Base-by-base conservation (phyloP, 2,113 vertebrate species). In the Pogonocichla stellata region DNA sequence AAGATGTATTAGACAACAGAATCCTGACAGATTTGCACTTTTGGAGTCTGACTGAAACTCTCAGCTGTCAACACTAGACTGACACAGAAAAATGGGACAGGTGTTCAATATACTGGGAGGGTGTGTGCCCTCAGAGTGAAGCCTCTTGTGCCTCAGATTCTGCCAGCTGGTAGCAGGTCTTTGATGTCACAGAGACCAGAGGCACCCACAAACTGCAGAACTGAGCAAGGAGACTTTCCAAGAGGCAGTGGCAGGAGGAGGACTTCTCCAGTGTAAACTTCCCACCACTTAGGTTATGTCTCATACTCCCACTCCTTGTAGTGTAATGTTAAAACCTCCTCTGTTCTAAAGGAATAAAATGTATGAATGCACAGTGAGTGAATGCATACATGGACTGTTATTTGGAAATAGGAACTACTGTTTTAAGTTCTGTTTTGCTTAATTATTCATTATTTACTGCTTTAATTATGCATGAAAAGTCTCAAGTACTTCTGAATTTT, bases 391-490 rank as follows among this genome's bases (percentile, higher is more conserved):
- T 15, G 26, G 33, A 47, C 56, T 70, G 19, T 6, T 72, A 65
- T n/a, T 83, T 94, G 45, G 29, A 88, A 90, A 92, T 8, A 77
- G 31, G 14, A 93, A 54, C 71, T 47, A 77, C 10, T 78, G 40
- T 54, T 62, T 82, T 88, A 93, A 82, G 14, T 65, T 80, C 64
- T 77, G 56, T 70, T 94, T 90, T 80, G 19, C 40, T 95, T 91
- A 95, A 92, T 92, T 80, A 96, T 96, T 91, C 56, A 96, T 95
- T 56, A 90, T 92, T 86, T 92, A 78, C 54, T 40, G 19, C 40
- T 62, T 95, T 24, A 94, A 94, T 96, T 93, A 96, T 92, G 85
- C 40, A 95, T 96, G 85, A 78, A 92, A 91, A 93, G 9, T 31
- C 31, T 83, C 43, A 69, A 94, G n/a, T 80, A 80, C 26, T 71